Percentiles rank a stretch among this genome's conserved stretches.
phyloP scores from a whole-genome alignment of 2,888 invertebrate genomes.

The Amphipyra tragopoginis region DNA sequence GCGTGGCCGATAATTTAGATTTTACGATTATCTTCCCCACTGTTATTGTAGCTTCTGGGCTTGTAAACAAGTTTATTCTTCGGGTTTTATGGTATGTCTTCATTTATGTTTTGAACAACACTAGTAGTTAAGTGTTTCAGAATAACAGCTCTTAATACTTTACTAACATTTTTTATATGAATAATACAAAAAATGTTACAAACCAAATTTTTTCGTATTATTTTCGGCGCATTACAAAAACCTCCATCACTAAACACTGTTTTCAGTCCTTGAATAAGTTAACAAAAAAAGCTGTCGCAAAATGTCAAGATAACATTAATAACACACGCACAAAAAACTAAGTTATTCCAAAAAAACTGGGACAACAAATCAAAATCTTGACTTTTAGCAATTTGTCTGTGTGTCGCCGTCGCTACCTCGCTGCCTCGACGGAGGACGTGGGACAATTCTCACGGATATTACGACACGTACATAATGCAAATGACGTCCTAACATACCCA shows the following conservation, averaged over 20 bases:
- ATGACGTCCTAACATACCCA: conserved; percentile 59
- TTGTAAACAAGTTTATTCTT: conserved; percentile 26
- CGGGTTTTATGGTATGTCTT: background rate
- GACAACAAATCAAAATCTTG: conserved; percentile 36
- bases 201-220: too few relatives aligned
- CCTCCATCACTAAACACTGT: background rate
- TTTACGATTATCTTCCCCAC: conserved; percentile 38
- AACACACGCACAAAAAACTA: conserved; percentile 15
- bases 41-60: conserved; percentile 2
- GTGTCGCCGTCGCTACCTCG: conserved; percentile 27
- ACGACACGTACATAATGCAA: conserved; percentile 66
- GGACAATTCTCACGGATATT: conserved; percentile 81
- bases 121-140: background rate
- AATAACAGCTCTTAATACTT: background rate
- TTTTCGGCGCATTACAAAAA: background rate
- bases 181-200: too few relatives aligned
- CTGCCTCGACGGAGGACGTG: conserved; percentile 71
- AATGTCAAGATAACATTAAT: conserved; percentile 27
- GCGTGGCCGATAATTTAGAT: conserved; percentile 18
- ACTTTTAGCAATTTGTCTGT: conserved; percentile 61
- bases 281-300: conserved; percentile 11
- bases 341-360: conserved; percentile 26
- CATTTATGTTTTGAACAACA: background rate
- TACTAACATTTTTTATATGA: too few relatives aligned
- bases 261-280: background rate